A percentile compares a stretch with the other conserved stretches of the same genome.
Conservation (phyloP, 2,113 vertebrate genomes). For the Ophiodon elongatus region DNA sequence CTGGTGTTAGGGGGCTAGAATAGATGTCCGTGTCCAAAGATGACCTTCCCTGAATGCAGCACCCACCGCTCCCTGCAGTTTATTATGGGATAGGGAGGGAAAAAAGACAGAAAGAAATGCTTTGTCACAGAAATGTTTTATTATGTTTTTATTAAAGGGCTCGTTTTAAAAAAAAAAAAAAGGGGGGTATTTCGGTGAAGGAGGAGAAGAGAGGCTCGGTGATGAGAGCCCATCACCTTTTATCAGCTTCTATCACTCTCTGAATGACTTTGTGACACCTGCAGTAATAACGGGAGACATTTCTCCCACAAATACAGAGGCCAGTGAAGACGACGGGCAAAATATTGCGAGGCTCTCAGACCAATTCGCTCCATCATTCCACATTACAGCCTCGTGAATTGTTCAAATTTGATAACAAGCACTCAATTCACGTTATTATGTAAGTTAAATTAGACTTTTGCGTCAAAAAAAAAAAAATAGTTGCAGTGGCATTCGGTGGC, state of each 20-base stretch:
- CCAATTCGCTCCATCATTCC: slow-evolving; percentile 99
- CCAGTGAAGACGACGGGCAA: slow-evolving; percentile 91
- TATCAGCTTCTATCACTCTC: slow-evolving; percentile 82
- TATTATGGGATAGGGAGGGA: slow-evolving; percentile 14
- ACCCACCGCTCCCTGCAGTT: slow-evolving; percentile 67
- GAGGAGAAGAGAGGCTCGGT: background rate
- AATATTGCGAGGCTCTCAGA: slow-evolving; percentile 94
- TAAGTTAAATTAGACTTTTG: slow-evolving; percentile 97
- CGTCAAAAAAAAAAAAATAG: slow-evolving; percentile 85
- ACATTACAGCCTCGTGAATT: slow-evolving; percentile 97
- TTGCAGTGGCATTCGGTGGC: slow-evolving; percentile 92
- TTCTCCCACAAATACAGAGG: slow-evolving; percentile 86
- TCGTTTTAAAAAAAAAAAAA: slow-evolving; percentile 28
- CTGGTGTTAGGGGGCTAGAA: slow-evolving; percentile 84
- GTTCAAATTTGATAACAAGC: slow-evolving; percentile 99
- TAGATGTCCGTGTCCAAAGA: slow-evolving; percentile 86
- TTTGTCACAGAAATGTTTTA: slow-evolving; percentile 38
- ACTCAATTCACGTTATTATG: slow-evolving; percentile 98
- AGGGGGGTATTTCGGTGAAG: background rate
- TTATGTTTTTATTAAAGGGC: slow-evolving; percentile 52
- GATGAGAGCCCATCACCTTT: slow-evolving; percentile 64
- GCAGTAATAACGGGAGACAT: slow-evolving; percentile 85
- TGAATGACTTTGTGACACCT: slow-evolving; percentile 83
- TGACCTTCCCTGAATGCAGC: slow-evolving; percentile 90
- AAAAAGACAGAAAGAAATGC: slow-evolving; percentile 12